phyloP scores from a whole-genome alignment of 2,797 vertebrate genomes.

The Scolopax rusticola region DNA sequence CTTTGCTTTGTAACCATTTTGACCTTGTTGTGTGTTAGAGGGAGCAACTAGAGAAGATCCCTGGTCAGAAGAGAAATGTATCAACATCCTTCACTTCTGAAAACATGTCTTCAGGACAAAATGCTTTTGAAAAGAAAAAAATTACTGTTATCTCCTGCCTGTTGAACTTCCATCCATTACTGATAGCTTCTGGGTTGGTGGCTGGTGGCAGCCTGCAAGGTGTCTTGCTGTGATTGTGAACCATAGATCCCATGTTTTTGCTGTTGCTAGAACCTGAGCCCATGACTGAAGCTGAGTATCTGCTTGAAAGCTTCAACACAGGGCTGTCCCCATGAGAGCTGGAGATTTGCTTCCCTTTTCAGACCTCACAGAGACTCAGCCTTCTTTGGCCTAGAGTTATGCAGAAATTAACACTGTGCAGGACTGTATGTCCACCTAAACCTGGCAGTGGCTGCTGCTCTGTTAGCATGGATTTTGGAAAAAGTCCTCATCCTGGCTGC shows the following conservation, averaged over 20 bases:
- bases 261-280: not conserved
- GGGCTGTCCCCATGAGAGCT: not conserved
- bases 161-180: not conserved
- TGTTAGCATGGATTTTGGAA: not conserved
- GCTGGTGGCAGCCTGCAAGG: fast-evolving
- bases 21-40: not conserved
- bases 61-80: not conserved
- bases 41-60: not conserved
- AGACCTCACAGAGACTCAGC: not conserved
- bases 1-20: not conserved
- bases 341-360: not conserved
- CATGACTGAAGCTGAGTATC: fast-evolving
- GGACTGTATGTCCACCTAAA: not conserved
- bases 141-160: not conserved
- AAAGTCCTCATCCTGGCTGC: not conserved
- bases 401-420: not conserved
- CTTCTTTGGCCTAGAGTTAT: not conserved
- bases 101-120: not conserved
- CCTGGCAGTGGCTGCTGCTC: not conserved
- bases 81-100: not conserved
- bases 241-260: not conserved
- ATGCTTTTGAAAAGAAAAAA: not conserved
- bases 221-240: not conserved
- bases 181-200: not conserved
- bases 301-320: not conserved